Conservation (phyloP, 2,888 invertebrate species). For the Drosophila falleni region DNA sequence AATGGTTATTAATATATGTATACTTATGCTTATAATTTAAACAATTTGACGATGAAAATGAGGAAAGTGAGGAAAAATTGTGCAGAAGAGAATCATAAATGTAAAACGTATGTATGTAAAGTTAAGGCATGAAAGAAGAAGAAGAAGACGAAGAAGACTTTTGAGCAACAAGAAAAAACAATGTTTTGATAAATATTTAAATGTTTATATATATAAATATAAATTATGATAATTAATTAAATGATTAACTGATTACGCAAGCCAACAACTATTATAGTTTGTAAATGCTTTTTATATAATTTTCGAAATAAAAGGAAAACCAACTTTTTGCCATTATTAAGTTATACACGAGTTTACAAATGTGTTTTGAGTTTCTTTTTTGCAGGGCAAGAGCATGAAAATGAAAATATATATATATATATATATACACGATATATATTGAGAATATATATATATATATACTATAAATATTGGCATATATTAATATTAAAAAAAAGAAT, state of each 20-base stretch:
- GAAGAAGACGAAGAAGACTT: conserved; percentile 81
- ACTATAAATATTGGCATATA: conserved; percentile 74
- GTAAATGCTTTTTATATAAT: conserved; percentile 81
- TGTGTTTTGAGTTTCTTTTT: conserved; percentile 65
- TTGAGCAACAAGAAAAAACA: conserved; percentile 83
- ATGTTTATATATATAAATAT: conserved; percentile 69
- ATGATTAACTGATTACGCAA: conserved; percentile 75
- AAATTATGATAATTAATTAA: conserved; percentile 65
- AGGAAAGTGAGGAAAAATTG: conserved; percentile 25
- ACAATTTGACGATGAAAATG: conserved; percentile 19
- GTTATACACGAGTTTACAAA: conserved; percentile 62
- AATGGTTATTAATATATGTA: conserved; percentile 54
- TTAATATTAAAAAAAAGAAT: conserved; percentile 54
- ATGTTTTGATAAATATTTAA: conserved; percentile 83
- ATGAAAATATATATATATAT: conserved; percentile 39
- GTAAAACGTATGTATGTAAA: conserved; percentile 74
- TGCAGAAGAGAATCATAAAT: conserved; percentile 65
- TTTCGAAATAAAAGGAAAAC: conserved; percentile 72
- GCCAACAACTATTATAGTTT: conserved; percentile 81
- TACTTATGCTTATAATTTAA: conserved; percentile 70
- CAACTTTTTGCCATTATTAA: conserved; percentile 78
- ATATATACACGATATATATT: conserved; percentile 54
- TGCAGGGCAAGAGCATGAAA: conserved; percentile 52
- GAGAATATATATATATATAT: conserved; percentile 62
- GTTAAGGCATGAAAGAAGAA: conserved; percentile 68